Evolutionary conservation across 2,888 invertebrate species (phyloP).

Genomic region (Drosophila stalkeri): DNA sequence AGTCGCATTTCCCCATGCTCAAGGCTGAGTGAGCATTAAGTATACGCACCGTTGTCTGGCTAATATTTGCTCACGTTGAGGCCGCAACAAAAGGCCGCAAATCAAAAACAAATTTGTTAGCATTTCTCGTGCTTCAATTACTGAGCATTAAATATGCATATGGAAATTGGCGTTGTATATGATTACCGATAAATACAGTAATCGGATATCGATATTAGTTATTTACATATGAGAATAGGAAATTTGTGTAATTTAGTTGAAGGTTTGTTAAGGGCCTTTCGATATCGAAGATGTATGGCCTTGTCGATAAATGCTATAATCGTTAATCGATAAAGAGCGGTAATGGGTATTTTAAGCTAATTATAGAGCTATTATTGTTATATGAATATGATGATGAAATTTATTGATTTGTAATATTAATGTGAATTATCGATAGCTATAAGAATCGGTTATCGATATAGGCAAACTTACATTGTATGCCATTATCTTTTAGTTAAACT

Average conservation of each 20-base stretch:
- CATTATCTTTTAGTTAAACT: too few relatives aligned
- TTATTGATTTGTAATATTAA: too few relatives aligned
- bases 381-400: too few relatives aligned
- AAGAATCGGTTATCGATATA: not conserved
- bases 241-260: not conserved
- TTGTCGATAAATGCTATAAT: not conserved
- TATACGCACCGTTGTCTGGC: slow-evolving; percentile 44
- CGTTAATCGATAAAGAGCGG: too few relatives aligned
- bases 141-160: slow-evolving; percentile 12
- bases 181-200: slow-evolving; percentile 1
- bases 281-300: not conserved
- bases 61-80: slow-evolving; percentile 27
- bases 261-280: not conserved
- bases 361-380: not conserved
- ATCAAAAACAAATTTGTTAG: slow-evolving; percentile 1
- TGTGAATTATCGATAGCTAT: not conserved
- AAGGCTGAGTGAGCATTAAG: slow-evolving; percentile 23
- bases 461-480: too few relatives aligned
- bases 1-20: slow-evolving; percentile 13
- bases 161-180: not conserved
- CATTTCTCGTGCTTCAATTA: slow-evolving; percentile 22
- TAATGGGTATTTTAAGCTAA: too few relatives aligned
- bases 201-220: not conserved
- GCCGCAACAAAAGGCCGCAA: slow-evolving; percentile 23
- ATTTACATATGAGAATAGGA: not conserved